Percentiles rank a stretch among this genome's conserved stretches.
Evolutionary conservation across 2,888 invertebrate genomes (phyloP).

Genomic region (Neelides folsomi): DNA sequence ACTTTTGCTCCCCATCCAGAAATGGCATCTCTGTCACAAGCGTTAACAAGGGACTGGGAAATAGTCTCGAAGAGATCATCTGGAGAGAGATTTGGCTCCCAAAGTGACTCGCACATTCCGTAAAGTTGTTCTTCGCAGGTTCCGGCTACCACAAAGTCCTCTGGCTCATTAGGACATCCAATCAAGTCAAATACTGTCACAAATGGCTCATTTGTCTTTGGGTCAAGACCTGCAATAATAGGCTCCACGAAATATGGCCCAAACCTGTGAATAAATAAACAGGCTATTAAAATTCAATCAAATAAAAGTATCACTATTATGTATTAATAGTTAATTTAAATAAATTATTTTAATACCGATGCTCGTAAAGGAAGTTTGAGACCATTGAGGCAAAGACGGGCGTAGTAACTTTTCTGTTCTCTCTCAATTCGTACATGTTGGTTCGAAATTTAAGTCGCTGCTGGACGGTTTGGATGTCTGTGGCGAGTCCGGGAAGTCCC

Average conservation of each 20-base stretch:
- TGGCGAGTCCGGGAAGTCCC: constrained; percentile 89
- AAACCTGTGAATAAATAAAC: too few relatives aligned
- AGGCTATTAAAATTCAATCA: too few relatives aligned
- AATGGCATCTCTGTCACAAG: constrained; percentile 90
- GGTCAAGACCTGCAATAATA: constrained; percentile 83
- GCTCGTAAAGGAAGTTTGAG: constrained; percentile 88
- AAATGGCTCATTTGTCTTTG: constrained; percentile 67
- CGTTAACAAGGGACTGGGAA: constrained; percentile 87
- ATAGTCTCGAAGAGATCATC: constrained; percentile 93
- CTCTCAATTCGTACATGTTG: constrained; percentile 88
- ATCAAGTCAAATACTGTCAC: constrained; percentile 92
- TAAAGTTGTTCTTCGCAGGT: constrained; percentile 77
- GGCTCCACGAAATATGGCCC: constrained; percentile 98
- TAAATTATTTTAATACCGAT: too few relatives aligned
- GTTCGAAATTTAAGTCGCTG: constrained; percentile 78
- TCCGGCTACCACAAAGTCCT: constrained; percentile 96
- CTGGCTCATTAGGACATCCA: constrained; percentile 75
- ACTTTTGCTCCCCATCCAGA: constrained; percentile 98
- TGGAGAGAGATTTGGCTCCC: constrained; percentile 77
- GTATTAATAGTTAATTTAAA: too few relatives aligned
- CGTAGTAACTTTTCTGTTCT: constrained; percentile 80
- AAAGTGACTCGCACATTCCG: constrained; percentile 94
- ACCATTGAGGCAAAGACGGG: constrained; percentile 83
- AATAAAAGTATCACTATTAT: too few relatives aligned
- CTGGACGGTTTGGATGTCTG: constrained; percentile 87